Evolutionary conservation across 1,140 invertebrate genomes (phyloP), one percentile per base, ranked within the genome.

Genomic region (Lordiphosa clarofinis): DNA sequence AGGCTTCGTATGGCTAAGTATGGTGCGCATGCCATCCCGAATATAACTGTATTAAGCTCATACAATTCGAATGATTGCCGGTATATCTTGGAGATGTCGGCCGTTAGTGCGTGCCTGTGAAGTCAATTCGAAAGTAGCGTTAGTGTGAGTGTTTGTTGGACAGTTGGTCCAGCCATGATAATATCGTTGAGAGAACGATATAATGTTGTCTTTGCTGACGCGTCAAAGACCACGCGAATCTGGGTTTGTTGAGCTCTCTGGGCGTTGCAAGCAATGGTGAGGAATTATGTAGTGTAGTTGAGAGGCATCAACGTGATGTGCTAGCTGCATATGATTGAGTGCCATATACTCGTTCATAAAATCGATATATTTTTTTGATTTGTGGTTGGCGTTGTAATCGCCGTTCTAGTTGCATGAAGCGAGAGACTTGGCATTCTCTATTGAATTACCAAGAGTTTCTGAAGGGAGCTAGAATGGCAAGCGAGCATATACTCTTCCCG

Each of bases 321-420:
- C 28, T 4, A 35, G 5, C 33, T 48, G 31, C 46, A 36, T 36
- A 5, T 36, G 33, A n/a, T 36, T 36, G n/a, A 36, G 33, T 7
- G 33, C 7, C 33, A 36, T 5, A 36, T 36, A 36, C n/a, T 36
- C 33, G n/a, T 36, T 36, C 33, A 48, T 48, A 48, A 48, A 48
- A 3, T 48, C 13, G 4, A 36, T 36, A 5, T n/a, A 36, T 36
- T 36, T 36, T n/a, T 9, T 36, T 36, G 33, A 36, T 7, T 36
- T 7, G 7, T n/a, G 33, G n/a, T 7, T 36, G 7, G 7, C 33
- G 33, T 36, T 36, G 2, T 5, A 36, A 36, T 36, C 33, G 33
- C 33, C 33, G 33, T 36, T 36, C 33, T n/a, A 36, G n/a, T 36
- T 36, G 33, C 33, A 36, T 3, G 33, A 36, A 36, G 7, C 33